Evolutionary conservation across 1,140 invertebrate species (phyloP), one percentile per base, ranked within the genome.

Genomic region (Drosophila albomicans): DNA sequence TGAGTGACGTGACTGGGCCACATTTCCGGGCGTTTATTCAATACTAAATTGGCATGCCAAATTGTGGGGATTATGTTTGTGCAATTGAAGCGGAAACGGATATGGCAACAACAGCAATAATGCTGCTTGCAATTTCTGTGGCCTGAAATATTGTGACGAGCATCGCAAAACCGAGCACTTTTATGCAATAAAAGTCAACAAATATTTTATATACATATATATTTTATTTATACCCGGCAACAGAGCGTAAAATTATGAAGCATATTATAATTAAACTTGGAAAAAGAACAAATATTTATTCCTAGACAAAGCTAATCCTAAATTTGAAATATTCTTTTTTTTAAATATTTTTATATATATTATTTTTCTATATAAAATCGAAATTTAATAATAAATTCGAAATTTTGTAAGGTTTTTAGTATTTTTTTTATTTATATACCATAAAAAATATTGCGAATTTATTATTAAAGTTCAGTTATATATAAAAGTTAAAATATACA

Each of bases 71-170:
- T 41, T 57, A 35, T 57, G 5, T 41, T 5, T 57, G 32, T 57
- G 13, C 54, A 57, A 25, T 57, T 57, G 15, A 20, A 57, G 32
- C 54, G 54, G 54, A 57, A 57, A 41, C 54, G 54, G 54, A 57
- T 25, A 57, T 57, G 54, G 35, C 51, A 54, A 52, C 25, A 57
- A 38, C 35, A 57, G 0, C 35, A 38, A 38, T 2, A 20, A 28
- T 25, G 25, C 41, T 25, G 20, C 20, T 25, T 25, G 20, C 20
- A 25, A 20, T 32, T 15, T 57, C 16, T 57, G 52, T 56, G 52
- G 52, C 52, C 52, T 56, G 28, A 56, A 56, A 56, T 10, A 52
- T 38, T n/a, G 8, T 3, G 35, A 38, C 11, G 20, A 30, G 7
- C 48, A 49, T 38, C 8, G 32, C 32, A 32, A 38, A 11, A 2